Base-by-base conservation (phyloP, 2,888 invertebrate species). In the Caenorhabditis imperialis region DNA sequence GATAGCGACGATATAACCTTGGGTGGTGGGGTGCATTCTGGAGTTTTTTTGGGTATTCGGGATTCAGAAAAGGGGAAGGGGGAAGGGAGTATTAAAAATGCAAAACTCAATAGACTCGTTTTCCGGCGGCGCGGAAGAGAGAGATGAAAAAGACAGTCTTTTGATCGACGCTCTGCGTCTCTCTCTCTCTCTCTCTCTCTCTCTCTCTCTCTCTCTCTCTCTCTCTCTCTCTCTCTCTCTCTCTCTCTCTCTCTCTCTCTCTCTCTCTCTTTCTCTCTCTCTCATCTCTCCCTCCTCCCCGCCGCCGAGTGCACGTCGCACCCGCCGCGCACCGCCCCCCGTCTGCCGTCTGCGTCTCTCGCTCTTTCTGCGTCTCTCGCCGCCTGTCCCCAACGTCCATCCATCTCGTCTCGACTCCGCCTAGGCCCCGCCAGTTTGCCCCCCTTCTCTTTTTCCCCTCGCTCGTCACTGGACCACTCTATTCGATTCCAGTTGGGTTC, bases 361-460 rank as follows among this genome's bases (percentile, higher is more conserved):
- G 30, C 30, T 30, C 10, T 30, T 30, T 54, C 54, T 69, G 12
- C 54, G 35, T 50, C 47, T 51, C 30, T 55, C 50, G 38, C 42
- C 50, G 47, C 23, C 42, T 25, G 12, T 14, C 48, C 20, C 27
- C 38, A 14, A 7, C 23, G 6, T 45, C 22, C 22, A 16, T 55
- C 42, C 25, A n/a, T 30, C 30, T 48, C 60, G 63, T 63, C 63
- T 54, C 55, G 55, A 55, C 63, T 55, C 55, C 63, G 63, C 63
- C 63, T 60, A n/a, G n/a, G n/a, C 40, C 42, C 58, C 55, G 63
- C 65, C 75, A 42, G 61, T 69, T 61, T 69, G 51, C 57, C 75
- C 62, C 62, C 55, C 51, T 63, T 48, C 47, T 30, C 50, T 42
- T 50, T 47, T 55, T 42, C 35, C 40, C 44, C 51, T 44, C 48